Evolutionary conservation across 2,888 invertebrate genomes (phyloP).

Genomic region (Erebia ligea): DNA sequence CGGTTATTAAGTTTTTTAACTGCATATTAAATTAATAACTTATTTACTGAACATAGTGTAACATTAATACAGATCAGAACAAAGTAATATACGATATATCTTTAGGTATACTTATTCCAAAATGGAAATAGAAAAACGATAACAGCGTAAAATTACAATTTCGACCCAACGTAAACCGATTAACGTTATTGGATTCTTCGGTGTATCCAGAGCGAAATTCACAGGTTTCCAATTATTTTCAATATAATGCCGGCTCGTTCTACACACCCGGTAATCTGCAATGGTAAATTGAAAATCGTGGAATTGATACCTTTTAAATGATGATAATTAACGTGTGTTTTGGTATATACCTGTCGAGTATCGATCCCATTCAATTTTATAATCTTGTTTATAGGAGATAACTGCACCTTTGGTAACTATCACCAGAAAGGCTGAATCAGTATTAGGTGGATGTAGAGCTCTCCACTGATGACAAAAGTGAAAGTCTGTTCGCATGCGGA

Average conservation of each 20-base stretch:
- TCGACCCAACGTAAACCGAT: conserved; percentile 29
- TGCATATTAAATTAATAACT: neutral
- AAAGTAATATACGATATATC: neutral
- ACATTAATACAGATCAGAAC: neutral
- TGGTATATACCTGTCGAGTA: neutral
- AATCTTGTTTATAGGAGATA: too few relatives aligned
- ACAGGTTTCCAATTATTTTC: conserved; percentile 22
- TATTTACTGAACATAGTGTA: neutral
- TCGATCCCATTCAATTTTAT: neutral
- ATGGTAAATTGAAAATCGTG: conserved; percentile 15
- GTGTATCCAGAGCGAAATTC: conserved; percentile 19
- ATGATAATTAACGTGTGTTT: neutral
- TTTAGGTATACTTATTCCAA: neutral
- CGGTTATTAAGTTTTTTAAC: neutral
- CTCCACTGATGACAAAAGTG: too few relatives aligned
- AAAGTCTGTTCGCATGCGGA: too few relatives aligned
- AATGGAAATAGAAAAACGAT: conserved; percentile 26
- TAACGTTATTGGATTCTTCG: conserved; percentile 30
- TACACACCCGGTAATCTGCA: conserved; percentile 8
- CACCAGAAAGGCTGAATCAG: too few relatives aligned
- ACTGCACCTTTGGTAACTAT: too few relatives aligned
- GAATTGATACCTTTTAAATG: conserved; percentile 14
- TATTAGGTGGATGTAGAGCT: too few relatives aligned
- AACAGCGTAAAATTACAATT: conserved; percentile 33
- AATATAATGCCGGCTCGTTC: conserved; percentile 9